Evolutionary conservation across 1,140 invertebrate genomes (phyloP).

Genomic region (Spodoptera litura): DNA sequence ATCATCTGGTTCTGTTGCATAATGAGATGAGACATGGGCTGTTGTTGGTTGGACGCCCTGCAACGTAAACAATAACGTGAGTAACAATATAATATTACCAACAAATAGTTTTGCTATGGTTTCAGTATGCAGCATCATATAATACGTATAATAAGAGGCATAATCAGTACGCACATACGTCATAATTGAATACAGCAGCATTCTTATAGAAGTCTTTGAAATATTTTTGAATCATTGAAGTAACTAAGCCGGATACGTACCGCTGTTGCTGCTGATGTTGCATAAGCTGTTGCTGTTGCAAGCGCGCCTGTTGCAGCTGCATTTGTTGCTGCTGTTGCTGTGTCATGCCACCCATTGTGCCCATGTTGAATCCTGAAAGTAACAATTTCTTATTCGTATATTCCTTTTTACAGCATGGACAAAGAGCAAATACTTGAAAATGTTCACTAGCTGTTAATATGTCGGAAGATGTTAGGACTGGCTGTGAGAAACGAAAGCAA

Average conservation of each 20-base stretch:
- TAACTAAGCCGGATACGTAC: constrained; percentile 50
- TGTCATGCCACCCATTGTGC: constrained; percentile 72
- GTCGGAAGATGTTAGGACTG: too few species aligned
- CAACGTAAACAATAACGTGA: constrained; percentile 58
- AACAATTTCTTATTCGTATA: constrained; percentile 32
- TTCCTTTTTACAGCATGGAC: background rate
- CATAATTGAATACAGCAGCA: too few species aligned
- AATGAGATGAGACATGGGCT: constrained; percentile 86
- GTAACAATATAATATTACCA: background rate
- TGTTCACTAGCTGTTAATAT: too few species aligned
- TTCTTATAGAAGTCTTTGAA: too few species aligned
- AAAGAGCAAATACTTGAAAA: background rate
- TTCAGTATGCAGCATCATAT: background rate
- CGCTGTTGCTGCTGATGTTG: constrained; percentile 83
- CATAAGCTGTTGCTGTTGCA: constrained; percentile 83
- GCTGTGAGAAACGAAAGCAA: background rate
- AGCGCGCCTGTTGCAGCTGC: constrained; percentile 86
- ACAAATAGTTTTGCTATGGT: background rate
- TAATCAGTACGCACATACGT: background rate
- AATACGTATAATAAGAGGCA: background rate
- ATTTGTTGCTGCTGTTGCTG: constrained; percentile 86
- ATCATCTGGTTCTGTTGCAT: constrained; percentile 87
- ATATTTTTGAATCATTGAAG: background rate
- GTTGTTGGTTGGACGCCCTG: constrained; percentile 87
- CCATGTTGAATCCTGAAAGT: constrained; percentile 74